phyloP scores from a whole-genome alignment of 30 jellyfish, hydroid and myxozoan genomes.

The Chironex yamaguchii region DNA sequence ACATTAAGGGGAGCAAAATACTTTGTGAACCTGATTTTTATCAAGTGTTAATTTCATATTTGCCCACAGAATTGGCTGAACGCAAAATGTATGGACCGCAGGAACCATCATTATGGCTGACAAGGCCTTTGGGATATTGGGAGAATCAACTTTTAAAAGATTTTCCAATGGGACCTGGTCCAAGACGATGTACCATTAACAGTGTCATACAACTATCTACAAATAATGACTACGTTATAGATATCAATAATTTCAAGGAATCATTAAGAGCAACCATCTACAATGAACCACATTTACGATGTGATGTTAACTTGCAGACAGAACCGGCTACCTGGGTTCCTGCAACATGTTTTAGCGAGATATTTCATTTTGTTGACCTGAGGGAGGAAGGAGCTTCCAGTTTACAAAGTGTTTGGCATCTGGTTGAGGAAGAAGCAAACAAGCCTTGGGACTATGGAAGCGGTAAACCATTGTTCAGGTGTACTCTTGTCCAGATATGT shows the following conservation, averaged over 20 bases:
- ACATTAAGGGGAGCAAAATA: too few relatives aligned
- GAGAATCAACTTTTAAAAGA: background rate
- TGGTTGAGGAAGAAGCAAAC: background rate
- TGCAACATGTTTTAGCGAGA: background rate
- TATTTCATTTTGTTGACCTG: background rate
- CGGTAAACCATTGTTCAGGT: background rate
- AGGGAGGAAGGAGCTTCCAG: background rate
- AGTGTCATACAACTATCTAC: background rate
- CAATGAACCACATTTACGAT: background rate
- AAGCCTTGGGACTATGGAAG: background rate
- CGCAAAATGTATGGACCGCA: background rate
- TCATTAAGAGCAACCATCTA: background rate
- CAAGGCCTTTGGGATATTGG: background rate
- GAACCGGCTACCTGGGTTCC: background rate
- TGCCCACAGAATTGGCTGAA: too few relatives aligned
- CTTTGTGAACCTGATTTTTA: too few relatives aligned
- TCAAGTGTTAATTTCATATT: too few relatives aligned
- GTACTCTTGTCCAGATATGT: background rate
- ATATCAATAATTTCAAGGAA: background rate
- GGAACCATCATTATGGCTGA: background rate
- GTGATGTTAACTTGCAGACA: background rate
- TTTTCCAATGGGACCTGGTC: background rate
- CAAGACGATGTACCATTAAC: background rate
- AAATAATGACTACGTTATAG: background rate
- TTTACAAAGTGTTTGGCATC: background rate